phyloP scores from a whole-genome alignment of 2,113 vertebrate genomes.

The Zonotrichia leucophrys region DNA sequence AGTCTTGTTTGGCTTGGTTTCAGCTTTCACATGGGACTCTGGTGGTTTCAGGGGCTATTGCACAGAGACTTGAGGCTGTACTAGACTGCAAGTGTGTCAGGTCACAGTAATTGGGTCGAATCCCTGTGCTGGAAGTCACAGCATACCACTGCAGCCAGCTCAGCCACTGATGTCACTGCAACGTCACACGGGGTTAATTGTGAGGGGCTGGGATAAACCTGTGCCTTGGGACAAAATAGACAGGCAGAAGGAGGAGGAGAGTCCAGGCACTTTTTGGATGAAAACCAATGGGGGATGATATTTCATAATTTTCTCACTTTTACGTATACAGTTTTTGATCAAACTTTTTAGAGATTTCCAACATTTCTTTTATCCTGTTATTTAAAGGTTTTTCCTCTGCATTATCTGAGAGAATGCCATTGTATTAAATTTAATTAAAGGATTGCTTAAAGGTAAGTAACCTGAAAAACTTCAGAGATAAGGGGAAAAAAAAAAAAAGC shows the following conservation, averaged over 20 bases:
- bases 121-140: not conserved
- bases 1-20: not conserved
- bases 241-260: not conserved
- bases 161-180: not conserved
- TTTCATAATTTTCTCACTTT: not conserved
- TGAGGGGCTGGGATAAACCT: not conserved
- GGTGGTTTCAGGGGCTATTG: not conserved
- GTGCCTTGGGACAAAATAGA: not conserved
- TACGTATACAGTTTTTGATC: not conserved
- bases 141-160: not conserved
- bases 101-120: slow-evolving; percentile 35
- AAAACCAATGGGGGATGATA: not conserved
- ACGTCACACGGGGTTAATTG: not conserved
- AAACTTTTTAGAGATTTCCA: not conserved
- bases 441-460: not conserved
- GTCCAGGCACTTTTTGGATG: not conserved
- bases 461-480: not conserved
- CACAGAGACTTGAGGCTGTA: not conserved
- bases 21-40: not conserved
- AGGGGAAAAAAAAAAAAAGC: too few species aligned
- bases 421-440: not conserved
- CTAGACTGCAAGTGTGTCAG: slow-evolving; percentile 20
- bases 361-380: not conserved
- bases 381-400: fast-evolving
- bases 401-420: not conserved